Evolutionary conservation across 2,113 vertebrate species (phyloP).

Genomic region (Emydocephalus ijimae): DNA sequence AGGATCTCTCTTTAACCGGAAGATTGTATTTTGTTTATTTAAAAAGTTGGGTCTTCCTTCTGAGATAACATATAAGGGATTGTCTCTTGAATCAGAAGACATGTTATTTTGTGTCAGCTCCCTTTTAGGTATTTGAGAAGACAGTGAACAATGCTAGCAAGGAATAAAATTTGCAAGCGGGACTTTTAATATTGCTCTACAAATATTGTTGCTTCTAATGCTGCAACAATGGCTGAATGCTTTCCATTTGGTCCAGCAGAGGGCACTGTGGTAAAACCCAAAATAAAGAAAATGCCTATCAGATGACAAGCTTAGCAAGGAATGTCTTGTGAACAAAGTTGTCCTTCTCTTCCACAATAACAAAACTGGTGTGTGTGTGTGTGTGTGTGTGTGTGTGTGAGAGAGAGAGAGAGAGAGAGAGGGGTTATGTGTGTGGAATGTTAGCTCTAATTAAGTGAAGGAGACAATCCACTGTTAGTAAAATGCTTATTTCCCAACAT

Average conservation of each 20-base stretch:
- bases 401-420: too few relatives aligned
- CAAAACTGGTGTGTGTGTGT: not conserved
- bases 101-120: not conserved
- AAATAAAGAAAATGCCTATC: not conserved
- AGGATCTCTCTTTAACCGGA: not conserved
- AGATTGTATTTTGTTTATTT: too few relatives aligned
- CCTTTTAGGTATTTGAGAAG: not conserved
- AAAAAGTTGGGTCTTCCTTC: not conserved
- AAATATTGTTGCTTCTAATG: not conserved
- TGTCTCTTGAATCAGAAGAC: not conserved
- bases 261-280: not conserved
- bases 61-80: not conserved
- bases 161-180: not conserved
- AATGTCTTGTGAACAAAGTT: not conserved
- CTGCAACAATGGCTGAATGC: not conserved
- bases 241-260: not conserved
- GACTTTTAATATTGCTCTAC: accelerated
- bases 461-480: not conserved
- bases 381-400: not conserved
- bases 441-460: not conserved
- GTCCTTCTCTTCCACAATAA: not conserved
- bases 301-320: not conserved
- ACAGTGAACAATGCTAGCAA: not conserved
- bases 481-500: not conserved
- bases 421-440: not conserved